Base-by-base conservation (phyloP, 2,797 vertebrate genomes). In the Pampus argenteus region DNA sequence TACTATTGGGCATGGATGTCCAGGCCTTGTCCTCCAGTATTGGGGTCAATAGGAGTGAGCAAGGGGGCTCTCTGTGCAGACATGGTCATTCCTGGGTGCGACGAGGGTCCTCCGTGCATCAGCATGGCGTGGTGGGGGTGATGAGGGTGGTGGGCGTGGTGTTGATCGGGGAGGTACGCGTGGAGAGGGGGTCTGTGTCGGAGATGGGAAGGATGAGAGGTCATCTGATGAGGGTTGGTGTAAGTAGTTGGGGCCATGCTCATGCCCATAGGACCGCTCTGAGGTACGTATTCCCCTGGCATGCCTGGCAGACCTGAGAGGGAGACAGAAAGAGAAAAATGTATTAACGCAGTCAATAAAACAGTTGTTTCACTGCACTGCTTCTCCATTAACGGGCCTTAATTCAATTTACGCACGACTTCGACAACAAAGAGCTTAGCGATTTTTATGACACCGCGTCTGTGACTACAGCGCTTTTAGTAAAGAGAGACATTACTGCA, bases 231-330 rank as follows among this genome's bases (percentile, higher is more conserved):
- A 66, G 96, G 93, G 95, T 94, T 95, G 95, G 94, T 94, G 95
- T 95, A 97, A 93, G 94, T 95, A 89, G 95, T 93, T 87, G 96
- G 96, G 94, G 96, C 96, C 97, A 98, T 97, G 96, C 95, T 97
- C 95, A 99, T 97, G 96, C 96, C 96, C 97, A 97, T 93, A 95
- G 97, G 97, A 97, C 96, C 97, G 93, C 96, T 95, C 97, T 98
- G 98, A 97, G 97, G 96, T 95, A 97, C 94, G 86, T 94, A 97
- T 93, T 97, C 98, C 95, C 96, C 97, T 91, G 96, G 95, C 95
- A 97, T 95, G 96, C 96, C 96, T 95, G 96, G 95, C 94, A 98
- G 95, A 98, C 97, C 97, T 99, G 94, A 69, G 94, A 74, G 54
- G 68, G 25, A 57, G 23, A 79, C 17, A 44, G 93, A 74, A 90